Percentiles rank a stretch among this genome's conserved stretches.
Conservation (phyloP, 1,140 invertebrate species). For the Bombus superbus region DNA sequence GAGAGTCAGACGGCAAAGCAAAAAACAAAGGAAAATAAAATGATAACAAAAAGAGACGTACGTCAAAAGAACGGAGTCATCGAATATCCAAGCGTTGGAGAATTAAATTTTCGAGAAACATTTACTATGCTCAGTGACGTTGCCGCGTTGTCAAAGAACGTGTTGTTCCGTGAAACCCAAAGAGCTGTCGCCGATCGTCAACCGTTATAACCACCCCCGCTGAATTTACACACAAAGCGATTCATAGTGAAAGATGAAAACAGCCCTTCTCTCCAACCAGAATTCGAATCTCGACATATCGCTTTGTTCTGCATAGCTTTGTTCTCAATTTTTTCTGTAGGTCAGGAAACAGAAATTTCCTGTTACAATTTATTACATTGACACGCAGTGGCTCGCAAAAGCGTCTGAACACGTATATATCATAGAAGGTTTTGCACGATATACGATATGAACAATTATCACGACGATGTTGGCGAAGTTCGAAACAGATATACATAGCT, state of each 20-base stretch:
- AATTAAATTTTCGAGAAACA: conserved; percentile 36
- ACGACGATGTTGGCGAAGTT: not conserved
- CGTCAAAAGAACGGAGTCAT: not conserved
- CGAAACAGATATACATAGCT: not conserved
- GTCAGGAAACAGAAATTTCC: not conserved
- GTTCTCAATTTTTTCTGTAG: not conserved
- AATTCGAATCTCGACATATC: conserved; percentile 24
- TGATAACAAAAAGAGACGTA: not conserved
- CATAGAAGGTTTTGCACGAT: not conserved
- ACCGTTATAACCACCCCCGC: conserved; percentile 2
- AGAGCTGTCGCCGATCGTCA: conserved; percentile 44
- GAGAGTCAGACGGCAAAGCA: not conserved
- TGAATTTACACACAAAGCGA: conserved; percentile 47
- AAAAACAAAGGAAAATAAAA: not conserved
- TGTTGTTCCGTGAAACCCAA: conserved; percentile 30
- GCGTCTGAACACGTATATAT: not conserved
- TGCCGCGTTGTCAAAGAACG: conserved; percentile 35
- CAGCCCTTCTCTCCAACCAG: not conserved
- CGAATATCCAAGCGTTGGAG: conserved; percentile 8
- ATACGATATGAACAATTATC: not conserved
- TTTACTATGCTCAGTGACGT: not conserved
- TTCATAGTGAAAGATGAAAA: conserved; percentile 49
- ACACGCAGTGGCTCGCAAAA: not conserved
- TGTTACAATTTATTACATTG: conserved; percentile 57
- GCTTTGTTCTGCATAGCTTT: conserved; percentile 37